Conservation (phyloP, 1,140 invertebrate genomes). For the Diabrotica undecimpunctata region DNA sequence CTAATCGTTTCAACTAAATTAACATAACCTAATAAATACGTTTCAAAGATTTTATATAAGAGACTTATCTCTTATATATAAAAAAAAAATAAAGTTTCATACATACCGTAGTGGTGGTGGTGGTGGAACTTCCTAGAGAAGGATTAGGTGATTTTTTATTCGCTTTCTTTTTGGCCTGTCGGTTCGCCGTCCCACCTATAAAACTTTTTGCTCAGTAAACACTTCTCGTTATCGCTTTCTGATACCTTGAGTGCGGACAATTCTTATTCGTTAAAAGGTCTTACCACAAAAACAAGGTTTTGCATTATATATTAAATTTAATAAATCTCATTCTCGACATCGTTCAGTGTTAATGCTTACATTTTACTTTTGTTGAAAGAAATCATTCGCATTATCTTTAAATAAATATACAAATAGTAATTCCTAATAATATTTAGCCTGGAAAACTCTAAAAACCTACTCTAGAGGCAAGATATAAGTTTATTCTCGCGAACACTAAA, state of each 20-base stretch:
- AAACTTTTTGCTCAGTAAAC: conserved; percentile 30
- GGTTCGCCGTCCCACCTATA: conserved; percentile 42
- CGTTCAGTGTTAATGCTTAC: conserved; percentile 36
- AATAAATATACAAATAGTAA: conserved; percentile 27
- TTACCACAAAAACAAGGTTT: conserved; percentile 39
- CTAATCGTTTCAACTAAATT: too few species aligned
- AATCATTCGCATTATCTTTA: conserved; percentile 12
- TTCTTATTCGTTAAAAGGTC: conserved; percentile 29
- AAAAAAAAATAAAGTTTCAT: too few species aligned
- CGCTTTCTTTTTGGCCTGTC: conserved; percentile 47
- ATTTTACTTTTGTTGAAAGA: conserved; percentile 25
- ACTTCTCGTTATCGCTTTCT: background rate
- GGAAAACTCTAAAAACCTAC: conserved; percentile 36
- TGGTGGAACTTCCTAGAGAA: conserved; percentile 23
- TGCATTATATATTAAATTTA: conserved; percentile 42
- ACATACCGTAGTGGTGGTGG: too few species aligned
- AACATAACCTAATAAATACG: too few species aligned
- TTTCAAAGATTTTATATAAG: too few species aligned
- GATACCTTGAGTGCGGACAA: conserved; percentile 31
- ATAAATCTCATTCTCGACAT: conserved; percentile 43
- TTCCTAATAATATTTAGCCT: conserved; percentile 21
- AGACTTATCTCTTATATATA: too few species aligned
- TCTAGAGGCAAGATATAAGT: conserved; percentile 37
- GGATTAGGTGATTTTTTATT: conserved; percentile 47
- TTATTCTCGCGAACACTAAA: background rate